Evolutionary conservation across 35 echinoderm and acorn worm species (phyloP).

Genomic region (Apostichopus japonicus): DNA sequence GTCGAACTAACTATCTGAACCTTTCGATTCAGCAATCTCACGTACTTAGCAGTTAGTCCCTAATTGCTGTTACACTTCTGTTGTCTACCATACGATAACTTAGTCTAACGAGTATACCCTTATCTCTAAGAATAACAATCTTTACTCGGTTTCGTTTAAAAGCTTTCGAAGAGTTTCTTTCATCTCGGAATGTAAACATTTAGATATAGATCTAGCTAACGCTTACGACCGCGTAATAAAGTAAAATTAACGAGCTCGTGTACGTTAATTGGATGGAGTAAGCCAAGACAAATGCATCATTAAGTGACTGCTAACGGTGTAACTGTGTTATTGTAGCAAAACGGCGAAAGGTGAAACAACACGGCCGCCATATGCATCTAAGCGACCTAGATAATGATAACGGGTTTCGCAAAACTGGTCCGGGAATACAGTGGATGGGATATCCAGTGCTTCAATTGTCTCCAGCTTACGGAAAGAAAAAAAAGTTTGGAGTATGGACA

Average conservation of each 20-base stretch:
- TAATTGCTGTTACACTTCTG: slow-evolving; percentile 17
- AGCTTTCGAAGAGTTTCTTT: slow-evolving; percentile 40
- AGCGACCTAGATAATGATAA: background rate
- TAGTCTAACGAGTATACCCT: slow-evolving; percentile 6
- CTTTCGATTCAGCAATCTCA: background rate
- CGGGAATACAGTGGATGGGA: too few species aligned
- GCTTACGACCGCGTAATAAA: slow-evolving; percentile 10
- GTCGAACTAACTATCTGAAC: background rate
- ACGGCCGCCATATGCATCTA: background rate
- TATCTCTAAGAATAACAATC: slow-evolving; percentile 32
- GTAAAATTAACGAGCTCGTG: slow-evolving; percentile 13
- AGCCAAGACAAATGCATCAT: background rate
- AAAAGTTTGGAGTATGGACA: too few species aligned
- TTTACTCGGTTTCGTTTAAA: slow-evolving; percentile 31
- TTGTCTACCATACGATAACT: background rate
- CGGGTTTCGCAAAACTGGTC: background rate
- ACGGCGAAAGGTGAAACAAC: background rate
- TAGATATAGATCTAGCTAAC: slow-evolving; percentile 28
- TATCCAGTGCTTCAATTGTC: too few species aligned
- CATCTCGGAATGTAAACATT: slow-evolving; percentile 44
- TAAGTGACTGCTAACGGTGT: background rate
- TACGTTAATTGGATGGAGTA: slow-evolving; percentile 27
- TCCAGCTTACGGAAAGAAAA: too few species aligned
- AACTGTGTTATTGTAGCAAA: too few species aligned
- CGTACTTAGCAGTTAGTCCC: background rate